A percentile compares a stretch with the other conserved stretches of the same genome.
Conservation (phyloP, 2,797 vertebrate genomes). For the Urosaurus nigricauda region DNA sequence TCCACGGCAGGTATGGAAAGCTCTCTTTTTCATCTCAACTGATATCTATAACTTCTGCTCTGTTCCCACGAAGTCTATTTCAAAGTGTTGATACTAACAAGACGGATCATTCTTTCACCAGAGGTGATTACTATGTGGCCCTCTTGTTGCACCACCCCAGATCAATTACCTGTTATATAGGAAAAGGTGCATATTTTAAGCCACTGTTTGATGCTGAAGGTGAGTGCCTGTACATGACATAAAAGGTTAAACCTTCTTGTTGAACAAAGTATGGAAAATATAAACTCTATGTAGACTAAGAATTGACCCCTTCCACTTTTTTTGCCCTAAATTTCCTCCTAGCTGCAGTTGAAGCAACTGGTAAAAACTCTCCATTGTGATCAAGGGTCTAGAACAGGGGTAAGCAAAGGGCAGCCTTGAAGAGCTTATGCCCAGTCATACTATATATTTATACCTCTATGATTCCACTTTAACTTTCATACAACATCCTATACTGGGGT, state of each 20-base stretch:
- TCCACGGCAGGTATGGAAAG: conserved; percentile 53
- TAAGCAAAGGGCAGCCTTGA: no score
- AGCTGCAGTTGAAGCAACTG: not conserved
- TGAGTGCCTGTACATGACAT: not conserved
- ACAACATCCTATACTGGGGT: no score
- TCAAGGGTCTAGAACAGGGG: not conserved
- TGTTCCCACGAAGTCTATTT: conserved; percentile 63
- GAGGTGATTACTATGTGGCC: conserved; percentile 30
- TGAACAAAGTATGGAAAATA: not conserved
- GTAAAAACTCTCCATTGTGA: not conserved
- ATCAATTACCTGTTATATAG: conserved; percentile 52
- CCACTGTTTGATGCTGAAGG: conserved; percentile 55
- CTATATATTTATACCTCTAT: no score
- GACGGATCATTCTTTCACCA: conserved; percentile 44
- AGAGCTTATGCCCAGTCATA: no score
- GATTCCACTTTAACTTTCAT: no score
- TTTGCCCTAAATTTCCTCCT: not conserved
- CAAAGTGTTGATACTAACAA: conserved; percentile 56
- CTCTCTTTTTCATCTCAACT: conserved; percentile 59
- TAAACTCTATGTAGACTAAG: no score
- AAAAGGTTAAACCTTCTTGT: not conserved
- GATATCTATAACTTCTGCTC: conserved; percentile 37
- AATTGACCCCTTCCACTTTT: not conserved
- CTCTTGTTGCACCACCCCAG: conserved; percentile 44
- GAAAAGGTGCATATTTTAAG: conserved; percentile 57